Percentiles rank a stretch among this genome's conserved stretches.
Conservation (phyloP, 2,113 vertebrate species). For the Ivindomyrus marchei region DNA sequence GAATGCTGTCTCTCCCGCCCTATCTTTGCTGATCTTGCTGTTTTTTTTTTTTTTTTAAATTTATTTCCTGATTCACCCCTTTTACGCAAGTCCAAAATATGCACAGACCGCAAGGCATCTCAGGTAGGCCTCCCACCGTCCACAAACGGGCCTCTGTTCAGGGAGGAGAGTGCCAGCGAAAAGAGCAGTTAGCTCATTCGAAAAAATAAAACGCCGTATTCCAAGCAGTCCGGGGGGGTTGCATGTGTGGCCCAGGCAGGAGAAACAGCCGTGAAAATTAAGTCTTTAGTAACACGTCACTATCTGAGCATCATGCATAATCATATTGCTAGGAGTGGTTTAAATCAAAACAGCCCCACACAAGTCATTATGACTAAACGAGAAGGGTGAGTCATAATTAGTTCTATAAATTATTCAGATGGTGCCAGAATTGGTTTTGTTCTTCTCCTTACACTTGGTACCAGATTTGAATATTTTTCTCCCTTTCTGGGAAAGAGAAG, state of each 20-base stretch:
- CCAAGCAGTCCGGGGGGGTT: not conserved
- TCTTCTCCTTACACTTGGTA: not conserved
- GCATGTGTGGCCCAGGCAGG: not conserved
- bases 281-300: not conserved
- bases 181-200: not conserved
- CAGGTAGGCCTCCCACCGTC: not conserved
- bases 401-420: not conserved
- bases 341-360: not conserved
- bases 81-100: conserved; percentile 10
- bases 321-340: not conserved
- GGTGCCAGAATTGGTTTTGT: not conserved
- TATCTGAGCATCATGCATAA: not conserved
- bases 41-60: not conserved
- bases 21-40: not conserved
- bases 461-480: conserved; percentile 11
- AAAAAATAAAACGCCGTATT: not conserved
- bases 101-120: not conserved
- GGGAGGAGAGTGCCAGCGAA: not conserved
- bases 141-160: conserved; percentile 16
- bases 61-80: not conserved
- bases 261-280: not conserved
- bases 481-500: not conserved
- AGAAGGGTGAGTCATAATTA: not conserved
- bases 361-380: not conserved
- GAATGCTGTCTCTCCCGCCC: not conserved